Conservation (phyloP, 2,888 invertebrate species). For the Scaptodrosophila latifasciaeformis region DNA sequence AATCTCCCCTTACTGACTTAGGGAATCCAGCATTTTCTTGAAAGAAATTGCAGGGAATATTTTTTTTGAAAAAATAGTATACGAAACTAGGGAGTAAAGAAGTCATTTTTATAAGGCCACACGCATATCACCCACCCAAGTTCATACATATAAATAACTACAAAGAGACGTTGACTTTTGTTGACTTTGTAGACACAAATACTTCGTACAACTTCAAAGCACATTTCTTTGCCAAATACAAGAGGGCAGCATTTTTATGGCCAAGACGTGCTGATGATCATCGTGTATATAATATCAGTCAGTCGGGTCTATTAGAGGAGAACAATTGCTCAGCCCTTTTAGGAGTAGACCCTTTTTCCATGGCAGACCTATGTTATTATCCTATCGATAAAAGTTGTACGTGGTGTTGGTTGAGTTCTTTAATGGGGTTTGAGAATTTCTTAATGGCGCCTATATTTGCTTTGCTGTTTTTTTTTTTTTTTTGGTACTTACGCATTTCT, state of each 20-base stretch:
- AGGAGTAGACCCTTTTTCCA: too few species aligned
- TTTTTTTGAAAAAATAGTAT: too few species aligned
- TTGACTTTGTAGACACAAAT: not conserved
- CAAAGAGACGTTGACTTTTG: not conserved
- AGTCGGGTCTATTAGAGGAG: not conserved
- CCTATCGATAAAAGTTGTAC: too few species aligned
- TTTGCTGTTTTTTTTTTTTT: not conserved
- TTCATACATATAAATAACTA: not conserved
- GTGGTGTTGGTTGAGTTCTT: too few species aligned
- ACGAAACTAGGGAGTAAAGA: too few species aligned
- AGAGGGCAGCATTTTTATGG: constrained; percentile 54
- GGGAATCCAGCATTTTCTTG: too few species aligned
- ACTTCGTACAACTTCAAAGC: not conserved
- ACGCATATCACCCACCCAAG: not conserved
- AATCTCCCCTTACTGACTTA: too few species aligned
- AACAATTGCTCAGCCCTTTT: not conserved
- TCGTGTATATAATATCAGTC: too few species aligned
- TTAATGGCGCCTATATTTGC: constrained; percentile 42
- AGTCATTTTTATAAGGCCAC: not conserved
- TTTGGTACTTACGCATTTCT: not conserved
- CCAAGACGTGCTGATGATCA: constrained; percentile 49
- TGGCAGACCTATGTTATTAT: too few species aligned
- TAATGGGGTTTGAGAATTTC: too few species aligned
- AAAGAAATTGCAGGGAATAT: too few species aligned
- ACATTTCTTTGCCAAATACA: constrained; percentile 40